A percentile compares a stretch with the other conserved stretches of the same genome.
phyloP scores from a whole-genome alignment of 1,140 invertebrate species.

The Dinoponera quadriceps region DNA sequence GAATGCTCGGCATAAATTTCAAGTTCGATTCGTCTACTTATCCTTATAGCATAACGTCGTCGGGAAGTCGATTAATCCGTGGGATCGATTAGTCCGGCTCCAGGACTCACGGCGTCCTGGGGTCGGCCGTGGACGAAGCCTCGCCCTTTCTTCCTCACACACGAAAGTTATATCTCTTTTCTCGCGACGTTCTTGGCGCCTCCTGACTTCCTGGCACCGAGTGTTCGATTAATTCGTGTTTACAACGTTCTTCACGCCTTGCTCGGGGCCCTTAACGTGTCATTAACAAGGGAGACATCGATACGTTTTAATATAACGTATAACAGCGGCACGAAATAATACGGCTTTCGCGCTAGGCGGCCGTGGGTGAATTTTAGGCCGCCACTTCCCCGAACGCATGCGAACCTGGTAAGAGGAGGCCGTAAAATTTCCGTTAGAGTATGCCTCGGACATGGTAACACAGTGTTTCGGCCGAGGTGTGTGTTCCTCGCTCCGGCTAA shows the following conservation, averaged over 20 bases:
- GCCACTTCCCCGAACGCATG: constrained; percentile 50
- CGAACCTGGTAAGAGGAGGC: constrained; percentile 74
- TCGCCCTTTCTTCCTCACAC: constrained; percentile 72
- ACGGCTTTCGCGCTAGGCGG: background rate
- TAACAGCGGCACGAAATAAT: background rate
- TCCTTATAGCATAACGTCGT: background rate
- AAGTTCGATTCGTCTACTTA: too few species aligned
- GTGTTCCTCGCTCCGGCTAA: too few species aligned
- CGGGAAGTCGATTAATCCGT: background rate
- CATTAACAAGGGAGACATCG: constrained; percentile 39
- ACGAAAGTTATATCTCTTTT: constrained; percentile 43
- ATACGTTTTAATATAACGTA: constrained; percentile 26
- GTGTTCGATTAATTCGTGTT: constrained; percentile 82
- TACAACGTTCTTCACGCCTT: constrained; percentile 81
- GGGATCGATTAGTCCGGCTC: background rate
- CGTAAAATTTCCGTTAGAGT: constrained; percentile 79
- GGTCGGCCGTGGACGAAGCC: constrained; percentile 64
- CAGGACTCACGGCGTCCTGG: constrained; percentile 55
- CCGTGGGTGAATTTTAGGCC: constrained; percentile 14
- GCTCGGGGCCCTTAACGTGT: constrained; percentile 71
- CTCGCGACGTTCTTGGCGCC: constrained; percentile 17
- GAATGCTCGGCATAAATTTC: too few species aligned
- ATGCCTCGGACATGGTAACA: background rate
- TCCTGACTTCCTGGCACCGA: constrained; percentile 64
- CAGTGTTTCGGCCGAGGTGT: background rate